These are phyloP conservation scores for Garra rufa DNA, from an alignment of 2,113 vertebrate species.

Conservation along the genomic window DNA sequence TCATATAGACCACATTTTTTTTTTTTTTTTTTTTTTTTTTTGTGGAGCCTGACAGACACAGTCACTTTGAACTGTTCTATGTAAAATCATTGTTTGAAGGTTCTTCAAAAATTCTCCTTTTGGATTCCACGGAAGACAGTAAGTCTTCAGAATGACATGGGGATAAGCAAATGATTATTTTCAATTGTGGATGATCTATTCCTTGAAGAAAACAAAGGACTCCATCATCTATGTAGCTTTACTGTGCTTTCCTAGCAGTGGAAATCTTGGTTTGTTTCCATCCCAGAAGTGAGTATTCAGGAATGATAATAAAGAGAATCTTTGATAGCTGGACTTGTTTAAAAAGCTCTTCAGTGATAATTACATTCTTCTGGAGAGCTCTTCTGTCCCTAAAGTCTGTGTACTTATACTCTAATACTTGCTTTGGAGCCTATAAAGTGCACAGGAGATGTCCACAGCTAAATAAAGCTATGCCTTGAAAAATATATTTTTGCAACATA, in stretches of 20 bases:
- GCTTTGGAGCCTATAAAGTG: too few species aligned
- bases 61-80: background rate
- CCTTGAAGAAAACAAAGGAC: background rate
- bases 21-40: background rate
- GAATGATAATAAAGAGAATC: slow-evolving; percentile 15
- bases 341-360: slow-evolving; percentile 25
- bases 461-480: too few species aligned
- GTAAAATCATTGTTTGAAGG: background rate
- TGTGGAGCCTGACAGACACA: background rate
- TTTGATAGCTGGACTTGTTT: slow-evolving; percentile 8
- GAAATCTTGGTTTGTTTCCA: background rate
- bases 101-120: background rate
- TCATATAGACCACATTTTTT: background rate
- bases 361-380: slow-evolving; percentile 15
- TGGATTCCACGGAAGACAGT: background rate
- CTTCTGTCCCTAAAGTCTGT: background rate
- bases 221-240: slow-evolving; percentile 5
- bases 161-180: background rate
- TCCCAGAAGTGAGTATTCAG: background rate
- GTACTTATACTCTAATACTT: too few species aligned
- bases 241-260: background rate
- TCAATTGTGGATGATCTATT: background rate
- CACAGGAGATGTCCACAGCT: too few species aligned
- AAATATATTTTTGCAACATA: too few species aligned
- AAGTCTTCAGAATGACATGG: background rate